Base-by-base conservation (phyloP, 2,888 invertebrate species). In the Lycophotia porphyrea region DNA sequence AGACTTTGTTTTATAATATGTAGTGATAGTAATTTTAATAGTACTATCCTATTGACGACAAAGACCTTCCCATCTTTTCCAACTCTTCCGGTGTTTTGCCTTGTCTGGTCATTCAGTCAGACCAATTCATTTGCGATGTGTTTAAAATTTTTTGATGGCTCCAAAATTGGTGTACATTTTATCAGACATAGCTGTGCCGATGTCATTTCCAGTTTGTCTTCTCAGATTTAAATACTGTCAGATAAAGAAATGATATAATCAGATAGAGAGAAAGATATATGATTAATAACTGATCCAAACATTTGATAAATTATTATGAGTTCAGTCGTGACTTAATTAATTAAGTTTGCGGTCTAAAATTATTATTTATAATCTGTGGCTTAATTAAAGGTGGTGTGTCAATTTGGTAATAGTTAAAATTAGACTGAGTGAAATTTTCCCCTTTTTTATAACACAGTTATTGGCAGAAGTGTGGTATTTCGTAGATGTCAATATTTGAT, bases 291-390 rank as follows among this genome's bases (percentile, higher is more conserved):
- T 67, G 34, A 77, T 71, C 68, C 70, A 78, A 77, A 67, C 47
- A 79, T 82, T 80, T 88, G 87, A 89, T 89, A 71, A 81, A 89
- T 87, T 71, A 67, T 78, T 78, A 75, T 69, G 69, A 71, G 77
- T 79, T 71, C 49, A 78, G 68, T 87, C 87, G 89, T 88, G 86
- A 85, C 80, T 67, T 84, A 77, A 84, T 87, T 88, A 89, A 89
- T 88, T 89, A 89, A 84, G 71, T 82, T 76, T 75, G 76, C 66
- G 66, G 70, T 69, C 72, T 74, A 76, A 82, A 78, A 72, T 76
- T 47, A 55, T 71, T 76, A 76, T 78, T 80, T 80, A 80, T 74
- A 78, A 68, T 69, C 74, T 77, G 74, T 80, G 76, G 78, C 74
- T 84, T 80, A 78, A 82, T 76, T 84, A 63, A 78, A 80, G 21